Conservation (phyloP, 2,888 invertebrate genomes). For the Drosophila mulleri region DNA sequence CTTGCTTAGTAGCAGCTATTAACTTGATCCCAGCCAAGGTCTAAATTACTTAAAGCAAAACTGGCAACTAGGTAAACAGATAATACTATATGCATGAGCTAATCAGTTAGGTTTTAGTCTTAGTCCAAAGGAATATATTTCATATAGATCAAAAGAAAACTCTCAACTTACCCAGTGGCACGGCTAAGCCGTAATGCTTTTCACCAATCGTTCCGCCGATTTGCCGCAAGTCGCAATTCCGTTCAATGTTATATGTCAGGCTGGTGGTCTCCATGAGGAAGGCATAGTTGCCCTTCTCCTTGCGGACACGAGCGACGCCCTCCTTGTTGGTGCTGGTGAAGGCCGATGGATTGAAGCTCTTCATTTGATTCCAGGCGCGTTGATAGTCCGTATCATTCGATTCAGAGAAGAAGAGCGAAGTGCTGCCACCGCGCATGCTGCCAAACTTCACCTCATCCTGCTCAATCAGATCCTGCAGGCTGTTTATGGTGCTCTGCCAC, state of each 20-base stretch:
- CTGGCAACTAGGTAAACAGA: too few relatives aligned
- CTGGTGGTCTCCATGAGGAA: conserved; percentile 98
- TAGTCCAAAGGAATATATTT: background rate
- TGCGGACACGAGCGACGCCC: conserved; percentile 92
- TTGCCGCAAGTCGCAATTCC: conserved; percentile 92
- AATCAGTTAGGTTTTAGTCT: too few relatives aligned
- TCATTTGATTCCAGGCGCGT: conserved; percentile 96
- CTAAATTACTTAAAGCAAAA: too few relatives aligned
- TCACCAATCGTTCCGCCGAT: conserved; percentile 93
- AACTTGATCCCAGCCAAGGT: too few relatives aligned
- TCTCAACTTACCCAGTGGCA: conserved; percentile 89
- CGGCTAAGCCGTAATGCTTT: conserved; percentile 97
- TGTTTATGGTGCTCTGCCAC: conserved; percentile 94
- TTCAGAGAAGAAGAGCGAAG: conserved; percentile 94
- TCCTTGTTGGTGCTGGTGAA: conserved; percentile 92
- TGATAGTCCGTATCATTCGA: conserved; percentile 94
- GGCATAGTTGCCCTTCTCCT: conserved; percentile 92
- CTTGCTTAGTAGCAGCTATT: too few relatives aligned
- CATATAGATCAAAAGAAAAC: background rate
- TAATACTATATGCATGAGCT: too few relatives aligned
- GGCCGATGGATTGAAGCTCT: conserved; percentile 91
- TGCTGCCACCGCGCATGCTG: conserved; percentile 94
- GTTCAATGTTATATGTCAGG: conserved; percentile 94
- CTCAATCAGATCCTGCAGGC: conserved; percentile 94
- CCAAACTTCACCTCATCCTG: conserved; percentile 98